Percentiles rank a stretch among this genome's conserved stretches.
phyloP scores from a whole-genome alignment of 1,140 invertebrate genomes.

The Holotrichia oblita region DNA sequence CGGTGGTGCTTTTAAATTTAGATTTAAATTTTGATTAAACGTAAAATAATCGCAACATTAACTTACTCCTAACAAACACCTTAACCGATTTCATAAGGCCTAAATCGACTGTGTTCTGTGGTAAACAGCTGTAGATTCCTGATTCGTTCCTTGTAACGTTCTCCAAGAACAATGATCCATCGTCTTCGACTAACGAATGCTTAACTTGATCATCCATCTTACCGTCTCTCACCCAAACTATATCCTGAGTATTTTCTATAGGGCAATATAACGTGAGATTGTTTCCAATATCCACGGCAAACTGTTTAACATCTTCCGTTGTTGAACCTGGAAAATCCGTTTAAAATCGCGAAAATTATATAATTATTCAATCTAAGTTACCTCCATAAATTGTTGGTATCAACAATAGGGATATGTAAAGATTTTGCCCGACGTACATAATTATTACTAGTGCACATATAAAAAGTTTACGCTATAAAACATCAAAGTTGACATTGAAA shows the following conservation, averaged over 20 bases:
- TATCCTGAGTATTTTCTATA: slow-evolving; percentile 61
- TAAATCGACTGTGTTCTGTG: slow-evolving; percentile 63
- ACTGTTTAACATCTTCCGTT: slow-evolving; percentile 47
- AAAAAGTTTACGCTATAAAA: slow-evolving; percentile 30
- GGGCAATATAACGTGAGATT: slow-evolving; percentile 74
- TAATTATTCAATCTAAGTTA: neutral
- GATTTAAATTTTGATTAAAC: no score
- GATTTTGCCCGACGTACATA: slow-evolving; percentile 22
- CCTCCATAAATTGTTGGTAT: slow-evolving; percentile 25
- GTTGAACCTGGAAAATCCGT: neutral
- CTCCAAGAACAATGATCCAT: slow-evolving; percentile 71
- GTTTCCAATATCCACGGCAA: slow-evolving; percentile 70
- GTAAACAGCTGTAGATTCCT: slow-evolving; percentile 74
- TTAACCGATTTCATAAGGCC: slow-evolving; percentile 60
- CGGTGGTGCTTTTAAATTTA: slow-evolving; percentile 70
- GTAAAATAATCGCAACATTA: slow-evolving; percentile 51
- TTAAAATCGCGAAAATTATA: neutral
- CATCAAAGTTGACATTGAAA: slow-evolving; percentile 36
- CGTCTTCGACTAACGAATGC: slow-evolving; percentile 64
- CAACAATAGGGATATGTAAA: slow-evolving; percentile 9
- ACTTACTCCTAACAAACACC: slow-evolving; percentile 75
- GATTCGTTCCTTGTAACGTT: slow-evolving; percentile 71
- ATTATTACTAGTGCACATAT: slow-evolving; percentile 22
- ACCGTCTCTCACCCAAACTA: slow-evolving; percentile 76
- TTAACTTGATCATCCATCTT: slow-evolving; percentile 67